phyloP scores from a whole-genome alignment of 1,140 invertebrate genomes.

The Gonatopus flavifemur region DNA sequence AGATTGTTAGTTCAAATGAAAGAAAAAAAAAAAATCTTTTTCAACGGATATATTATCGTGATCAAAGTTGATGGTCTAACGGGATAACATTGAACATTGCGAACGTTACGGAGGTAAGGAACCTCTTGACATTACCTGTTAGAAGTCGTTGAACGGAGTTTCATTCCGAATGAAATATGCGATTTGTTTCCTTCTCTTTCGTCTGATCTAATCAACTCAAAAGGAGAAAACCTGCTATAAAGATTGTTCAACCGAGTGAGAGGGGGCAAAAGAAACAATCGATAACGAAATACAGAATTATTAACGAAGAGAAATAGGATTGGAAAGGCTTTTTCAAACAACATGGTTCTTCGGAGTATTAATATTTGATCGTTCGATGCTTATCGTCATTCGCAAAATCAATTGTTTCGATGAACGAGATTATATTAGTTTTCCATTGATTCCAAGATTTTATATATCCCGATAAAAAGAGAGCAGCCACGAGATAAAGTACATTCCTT shows the following conservation, averaged over 20 bases:
- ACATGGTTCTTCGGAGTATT: too few species aligned
- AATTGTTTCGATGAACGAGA: too few species aligned
- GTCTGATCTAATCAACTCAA: slow-evolving; percentile 22
- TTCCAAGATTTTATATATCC: too few species aligned
- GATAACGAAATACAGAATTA: slow-evolving; percentile 19
- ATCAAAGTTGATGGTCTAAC: slow-evolving; percentile 17
- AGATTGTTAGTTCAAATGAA: too few species aligned
- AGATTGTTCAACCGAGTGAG: not conserved
- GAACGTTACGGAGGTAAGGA: slow-evolving; percentile 4
- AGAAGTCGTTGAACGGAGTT: slow-evolving; percentile 26
- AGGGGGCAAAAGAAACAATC: slow-evolving; percentile 19
- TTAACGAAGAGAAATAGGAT: slow-evolving; percentile 15
- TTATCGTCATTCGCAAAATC: too few species aligned
- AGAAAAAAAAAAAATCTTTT: too few species aligned
- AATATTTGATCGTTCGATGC: too few species aligned
- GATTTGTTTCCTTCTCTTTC: slow-evolving; percentile 22
- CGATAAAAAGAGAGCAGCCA: too few species aligned
- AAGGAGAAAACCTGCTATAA: not conserved
- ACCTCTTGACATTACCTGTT: slow-evolving; percentile 4
- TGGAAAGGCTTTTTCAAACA: too few species aligned
- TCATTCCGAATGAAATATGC: slow-evolving; percentile 26
- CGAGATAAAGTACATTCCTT: too few species aligned
- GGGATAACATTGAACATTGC: slow-evolving; percentile 7
- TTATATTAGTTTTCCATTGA: too few species aligned
- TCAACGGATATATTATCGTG: too few species aligned